These are phyloP conservation scores for Tricholauxania praeusta DNA, from an alignment of 2,888 invertebrate species.

Conservation along the genomic window DNA sequence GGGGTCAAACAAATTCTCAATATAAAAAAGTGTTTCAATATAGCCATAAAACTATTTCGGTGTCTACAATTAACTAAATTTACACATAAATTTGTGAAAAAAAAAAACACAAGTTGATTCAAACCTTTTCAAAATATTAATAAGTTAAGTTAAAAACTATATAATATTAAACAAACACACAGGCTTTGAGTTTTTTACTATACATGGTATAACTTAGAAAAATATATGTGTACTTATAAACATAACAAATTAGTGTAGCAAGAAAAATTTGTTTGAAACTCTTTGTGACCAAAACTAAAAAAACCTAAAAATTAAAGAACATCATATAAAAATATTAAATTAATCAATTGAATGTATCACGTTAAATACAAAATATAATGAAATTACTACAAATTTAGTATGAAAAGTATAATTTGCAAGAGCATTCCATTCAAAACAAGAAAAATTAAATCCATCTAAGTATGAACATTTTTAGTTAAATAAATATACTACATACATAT, in stretches of 20 bases:
- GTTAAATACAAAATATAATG: conserved; percentile 29
- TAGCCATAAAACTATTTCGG: conserved; percentile 27
- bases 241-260: background rate
- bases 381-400: conserved; percentile 16
- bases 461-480: conserved; percentile 26
- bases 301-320: conserved; percentile 26
- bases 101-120: background rate
- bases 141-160: too few relatives aligned
- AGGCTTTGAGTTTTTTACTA: conserved; percentile 19
- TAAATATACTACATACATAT: conserved; percentile 2
- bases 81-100: conserved; percentile 21
- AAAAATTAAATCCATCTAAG: conserved; percentile 16
- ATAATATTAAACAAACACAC: background rate
- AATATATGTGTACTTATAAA: background rate
- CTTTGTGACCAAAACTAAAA: conserved; percentile 48
- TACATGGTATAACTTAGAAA: background rate
- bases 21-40: conserved; percentile 17
- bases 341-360: background rate
- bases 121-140: background rate
- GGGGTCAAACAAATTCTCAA: conserved; percentile 64
- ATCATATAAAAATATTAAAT: conserved; percentile 9
- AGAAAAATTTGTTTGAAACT: conserved; percentile 38
- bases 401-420: conserved; percentile 45
- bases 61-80: conserved; percentile 26
- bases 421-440: conserved; percentile 49